Conservation (phyloP, 2,113 vertebrate genomes). For the Phylloscopus trochiloides region DNA sequence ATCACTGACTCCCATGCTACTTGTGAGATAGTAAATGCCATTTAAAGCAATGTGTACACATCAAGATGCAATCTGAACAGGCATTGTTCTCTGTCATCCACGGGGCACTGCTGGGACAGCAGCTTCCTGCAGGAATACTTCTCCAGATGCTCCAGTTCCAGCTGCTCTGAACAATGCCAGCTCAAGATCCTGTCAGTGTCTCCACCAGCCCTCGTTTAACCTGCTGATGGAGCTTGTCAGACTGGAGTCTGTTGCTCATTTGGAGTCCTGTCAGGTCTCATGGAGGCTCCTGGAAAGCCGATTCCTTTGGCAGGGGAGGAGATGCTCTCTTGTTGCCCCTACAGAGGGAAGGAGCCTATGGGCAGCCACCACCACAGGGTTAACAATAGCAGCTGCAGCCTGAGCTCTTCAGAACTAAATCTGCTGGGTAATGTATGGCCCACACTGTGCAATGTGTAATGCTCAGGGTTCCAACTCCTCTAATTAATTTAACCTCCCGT, state of each 20-base stretch:
- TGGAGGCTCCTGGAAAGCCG: neutral
- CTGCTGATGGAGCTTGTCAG: neutral
- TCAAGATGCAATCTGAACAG: neutral
- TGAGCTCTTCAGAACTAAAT: neutral
- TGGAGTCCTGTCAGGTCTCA: neutral
- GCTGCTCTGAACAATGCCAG: neutral
- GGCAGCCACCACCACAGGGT: neutral
- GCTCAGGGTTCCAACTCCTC: neutral
- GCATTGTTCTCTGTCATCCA: neutral
- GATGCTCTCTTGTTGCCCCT: neutral
- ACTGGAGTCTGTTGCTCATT: neutral
- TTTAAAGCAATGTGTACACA: neutral
- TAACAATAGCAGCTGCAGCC: neutral
- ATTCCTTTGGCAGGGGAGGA: neutral
- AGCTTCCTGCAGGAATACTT: neutral
- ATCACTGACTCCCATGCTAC: neutral
- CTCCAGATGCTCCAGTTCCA: neutral
- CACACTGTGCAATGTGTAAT: neutral
- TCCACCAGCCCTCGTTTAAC: neutral
- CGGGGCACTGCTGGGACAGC: neutral
- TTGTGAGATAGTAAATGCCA: slow-evolving; percentile 16
- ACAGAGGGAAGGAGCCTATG: neutral
- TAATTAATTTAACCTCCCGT: neutral
- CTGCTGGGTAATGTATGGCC: neutral
- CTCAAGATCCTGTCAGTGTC: neutral